phyloP scores from a whole-genome alignment of 2,888 invertebrate species.

The Dusona sp. region DNA sequence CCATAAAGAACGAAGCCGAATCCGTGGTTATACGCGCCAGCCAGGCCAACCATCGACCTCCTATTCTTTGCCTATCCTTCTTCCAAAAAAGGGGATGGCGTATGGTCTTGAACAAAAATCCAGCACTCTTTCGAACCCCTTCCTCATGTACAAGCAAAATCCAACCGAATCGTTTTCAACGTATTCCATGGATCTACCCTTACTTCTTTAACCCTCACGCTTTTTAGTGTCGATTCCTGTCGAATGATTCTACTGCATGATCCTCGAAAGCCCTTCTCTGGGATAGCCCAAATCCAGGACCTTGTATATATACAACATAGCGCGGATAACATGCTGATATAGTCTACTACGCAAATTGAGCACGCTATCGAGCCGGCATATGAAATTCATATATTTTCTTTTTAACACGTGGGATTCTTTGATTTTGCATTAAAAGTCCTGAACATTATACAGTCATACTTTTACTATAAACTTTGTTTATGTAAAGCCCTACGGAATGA shows the following conservation, averaged over 20 bases:
- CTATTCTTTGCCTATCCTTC: constrained; percentile 70
- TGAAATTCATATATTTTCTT: background rate
- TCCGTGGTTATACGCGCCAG: constrained; percentile 83
- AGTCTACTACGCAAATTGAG: constrained; percentile 1
- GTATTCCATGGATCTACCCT: constrained; percentile 59
- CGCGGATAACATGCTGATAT: constrained; percentile 28
- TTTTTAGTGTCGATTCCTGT: constrained; percentile 63
- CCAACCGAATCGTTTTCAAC: constrained; percentile 59
- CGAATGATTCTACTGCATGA: constrained; percentile 61
- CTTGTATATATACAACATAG: constrained; percentile 18
- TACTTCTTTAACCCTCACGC: constrained; percentile 56
- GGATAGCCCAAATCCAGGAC: constrained; percentile 36
- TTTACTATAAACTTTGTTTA: background rate
- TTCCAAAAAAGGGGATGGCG: constrained; percentile 39
- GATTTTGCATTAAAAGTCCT: background rate
- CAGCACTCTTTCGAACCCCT: constrained; percentile 60
- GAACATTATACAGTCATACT: background rate
- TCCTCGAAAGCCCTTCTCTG: constrained; percentile 47
- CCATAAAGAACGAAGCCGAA: constrained; percentile 84
- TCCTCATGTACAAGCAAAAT: constrained; percentile 59
- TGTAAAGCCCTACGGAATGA: no score
- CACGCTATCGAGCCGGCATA: background rate
- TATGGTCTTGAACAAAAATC: constrained; percentile 56
- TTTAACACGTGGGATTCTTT: background rate
- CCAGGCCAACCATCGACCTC: constrained; percentile 74